These are phyloP conservation scores for Tragelaphus strepsiceros DNA, from an alignment of 2,113 vertebrate genomes.

Conservation along the genomic window DNA sequence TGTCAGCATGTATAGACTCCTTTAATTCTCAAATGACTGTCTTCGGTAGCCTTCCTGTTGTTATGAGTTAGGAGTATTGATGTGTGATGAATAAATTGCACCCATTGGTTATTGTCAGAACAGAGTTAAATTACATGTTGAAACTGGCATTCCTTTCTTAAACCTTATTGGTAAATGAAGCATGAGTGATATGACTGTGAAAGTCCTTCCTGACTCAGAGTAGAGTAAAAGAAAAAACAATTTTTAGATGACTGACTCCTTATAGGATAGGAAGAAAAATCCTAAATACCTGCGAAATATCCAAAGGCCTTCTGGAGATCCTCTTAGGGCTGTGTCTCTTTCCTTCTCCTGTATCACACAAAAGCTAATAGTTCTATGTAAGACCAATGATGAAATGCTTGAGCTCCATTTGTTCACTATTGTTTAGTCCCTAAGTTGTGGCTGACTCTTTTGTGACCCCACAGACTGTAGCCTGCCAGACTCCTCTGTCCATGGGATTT, in stretches of 20 bases:
- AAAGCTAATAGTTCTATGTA: not conserved
- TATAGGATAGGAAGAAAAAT: conserved; percentile 9
- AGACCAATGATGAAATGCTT: not conserved
- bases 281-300: not conserved
- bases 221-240: conserved; percentile 20
- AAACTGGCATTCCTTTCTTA: conserved; percentile 50
- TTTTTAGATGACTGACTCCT: not conserved
- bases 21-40: conserved; percentile 61
- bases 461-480: not conserved
- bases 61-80: conserved; percentile 56
- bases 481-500: not conserved
- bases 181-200: conserved; percentile 20
- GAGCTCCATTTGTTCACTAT: not conserved
- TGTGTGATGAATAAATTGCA: conserved; percentile 59
- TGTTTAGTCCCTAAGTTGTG: not conserved
- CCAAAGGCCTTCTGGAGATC: not conserved
- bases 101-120: conserved; percentile 61
- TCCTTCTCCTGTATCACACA: not conserved
- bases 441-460: not conserved
- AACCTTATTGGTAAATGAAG: conserved; percentile 55
- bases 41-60: conserved; percentile 46
- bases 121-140: conserved; percentile 62
- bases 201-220: conserved; percentile 44
- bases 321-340: not conserved
- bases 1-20: conserved; percentile 38